Percentiles rank a stretch among this genome's conserved stretches.
These are phyloP conservation scores for Drepana arcuata DNA, from an alignment of 1,140 invertebrate genomes.

Conservation along the genomic window DNA sequence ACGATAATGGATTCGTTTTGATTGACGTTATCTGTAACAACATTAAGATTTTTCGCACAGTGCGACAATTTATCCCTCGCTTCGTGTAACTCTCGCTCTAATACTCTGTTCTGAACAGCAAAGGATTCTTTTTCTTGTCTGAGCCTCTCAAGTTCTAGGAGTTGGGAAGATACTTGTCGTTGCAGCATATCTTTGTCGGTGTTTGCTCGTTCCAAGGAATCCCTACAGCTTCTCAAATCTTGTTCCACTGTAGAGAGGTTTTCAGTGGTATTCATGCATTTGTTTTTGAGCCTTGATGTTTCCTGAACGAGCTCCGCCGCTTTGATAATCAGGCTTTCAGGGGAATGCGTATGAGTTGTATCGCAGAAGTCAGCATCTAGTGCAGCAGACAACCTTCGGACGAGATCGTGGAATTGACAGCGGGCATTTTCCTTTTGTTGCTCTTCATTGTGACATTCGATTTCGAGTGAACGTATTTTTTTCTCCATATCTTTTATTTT, in stretches of 20 bases:
- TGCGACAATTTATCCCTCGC: constrained; percentile 77
- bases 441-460: constrained; percentile 79
- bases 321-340: constrained; percentile 79
- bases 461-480: constrained; percentile 79
- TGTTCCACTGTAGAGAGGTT: constrained; percentile 76
- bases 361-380: constrained; percentile 79
- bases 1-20: constrained; percentile 78
- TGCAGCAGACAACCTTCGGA: constrained; percentile 77
- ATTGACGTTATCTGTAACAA: constrained; percentile 78
- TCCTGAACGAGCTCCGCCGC: constrained; percentile 82
- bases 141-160: constrained; percentile 78
- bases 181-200: constrained; percentile 80
- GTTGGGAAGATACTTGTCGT: constrained; percentile 76
- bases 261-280: constrained; percentile 74
- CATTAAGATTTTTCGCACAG: constrained; percentile 75
- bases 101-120: constrained; percentile 76
- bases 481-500: constrained; percentile 82
- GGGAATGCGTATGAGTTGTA: constrained; percentile 72
- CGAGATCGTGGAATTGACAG: constrained; percentile 78
- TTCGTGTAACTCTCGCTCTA: constrained; percentile 78
- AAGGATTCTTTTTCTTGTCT: constrained; percentile 80
- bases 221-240: constrained; percentile 77
- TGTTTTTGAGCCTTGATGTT: constrained; percentile 71
- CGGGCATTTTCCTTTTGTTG: constrained; percentile 77
- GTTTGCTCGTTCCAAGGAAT: constrained; percentile 75